Conservation (phyloP, 2,888 invertebrate genomes). For the Tenthredo scrophulariae region DNA sequence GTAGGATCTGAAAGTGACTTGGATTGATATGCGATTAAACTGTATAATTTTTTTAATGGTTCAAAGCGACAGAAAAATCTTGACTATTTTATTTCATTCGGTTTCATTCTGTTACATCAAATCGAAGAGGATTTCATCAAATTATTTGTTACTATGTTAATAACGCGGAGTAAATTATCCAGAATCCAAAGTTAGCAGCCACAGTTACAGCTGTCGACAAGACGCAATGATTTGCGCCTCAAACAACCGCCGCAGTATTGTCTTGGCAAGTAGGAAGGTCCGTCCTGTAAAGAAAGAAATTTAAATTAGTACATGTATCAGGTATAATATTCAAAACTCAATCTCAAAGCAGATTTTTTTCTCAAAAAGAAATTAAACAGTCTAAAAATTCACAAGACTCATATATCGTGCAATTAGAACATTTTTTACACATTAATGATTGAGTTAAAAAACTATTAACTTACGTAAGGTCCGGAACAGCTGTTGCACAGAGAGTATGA, state of each 20-base stretch:
- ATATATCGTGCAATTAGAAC: background rate
- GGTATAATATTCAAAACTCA: background rate
- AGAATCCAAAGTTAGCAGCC: background rate
- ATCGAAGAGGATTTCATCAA: background rate
- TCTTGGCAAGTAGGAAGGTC: conserved; percentile 45
- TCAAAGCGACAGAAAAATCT: background rate
- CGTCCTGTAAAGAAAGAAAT: conserved; percentile 29
- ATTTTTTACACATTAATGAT: background rate
- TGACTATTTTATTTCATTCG: background rate
- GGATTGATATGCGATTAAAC: background rate
- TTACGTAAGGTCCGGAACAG: conserved; percentile 38
- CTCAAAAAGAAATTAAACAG: background rate
- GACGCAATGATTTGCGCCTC: conserved; percentile 30
- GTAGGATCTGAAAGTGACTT: background rate
- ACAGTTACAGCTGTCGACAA: conserved; percentile 30
- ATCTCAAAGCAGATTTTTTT: background rate
- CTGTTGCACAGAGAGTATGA: conserved; percentile 12
- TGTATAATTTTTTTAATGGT: conserved; percentile 11
- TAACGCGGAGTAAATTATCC: background rate
- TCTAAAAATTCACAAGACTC: background rate
- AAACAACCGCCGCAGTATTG: conserved; percentile 45
- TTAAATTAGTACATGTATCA: background rate
- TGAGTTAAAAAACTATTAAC: background rate
- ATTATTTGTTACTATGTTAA: background rate
- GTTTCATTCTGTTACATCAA: background rate